Percentiles rank a stretch among this genome's conserved stretches.
phyloP scores from a whole-genome alignment of 2,888 invertebrate genomes.

The Drosophila infuscata region DNA sequence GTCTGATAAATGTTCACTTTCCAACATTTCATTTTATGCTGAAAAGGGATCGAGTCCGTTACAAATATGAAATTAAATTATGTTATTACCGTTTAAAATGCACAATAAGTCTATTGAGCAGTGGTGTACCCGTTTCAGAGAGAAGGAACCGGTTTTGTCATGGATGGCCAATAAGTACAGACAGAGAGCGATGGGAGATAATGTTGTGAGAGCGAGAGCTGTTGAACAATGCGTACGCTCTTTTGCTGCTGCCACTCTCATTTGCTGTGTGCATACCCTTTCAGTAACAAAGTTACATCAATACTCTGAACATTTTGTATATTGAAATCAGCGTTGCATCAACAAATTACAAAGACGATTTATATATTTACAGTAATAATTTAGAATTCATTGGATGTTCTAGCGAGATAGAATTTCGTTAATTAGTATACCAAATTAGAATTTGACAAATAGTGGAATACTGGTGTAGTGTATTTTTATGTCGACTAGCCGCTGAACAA shows the following conservation, averaged over 20 bases:
- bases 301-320: not conserved
- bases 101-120: constrained; percentile 12
- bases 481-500: constrained; percentile 1
- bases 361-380: not conserved
- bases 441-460: not conserved
- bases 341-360: not conserved
- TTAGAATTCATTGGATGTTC: not conserved
- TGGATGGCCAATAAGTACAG: constrained; percentile 28
- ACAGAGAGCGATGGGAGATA: constrained; percentile 30
- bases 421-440: not conserved
- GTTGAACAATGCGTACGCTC: constrained; percentile 29
- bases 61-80: constrained; percentile 19
- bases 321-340: not conserved
- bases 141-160: constrained; percentile 53
- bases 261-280: constrained; percentile 40
- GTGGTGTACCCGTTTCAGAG: constrained; percentile 52
- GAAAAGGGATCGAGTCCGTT: constrained; percentile 13
- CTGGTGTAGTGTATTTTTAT: constrained; percentile 33
- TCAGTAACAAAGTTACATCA: too few species aligned
- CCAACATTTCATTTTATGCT: not conserved
- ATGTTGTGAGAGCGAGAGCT: constrained; percentile 18
- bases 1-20: constrained; percentile 30
- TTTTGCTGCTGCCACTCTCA: constrained; percentile 38
- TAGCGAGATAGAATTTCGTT: not conserved
- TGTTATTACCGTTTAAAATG: constrained; percentile 28